phyloP scores from a whole-genome alignment of 2,888 invertebrate genomes.

The Cylloceria caligata region DNA sequence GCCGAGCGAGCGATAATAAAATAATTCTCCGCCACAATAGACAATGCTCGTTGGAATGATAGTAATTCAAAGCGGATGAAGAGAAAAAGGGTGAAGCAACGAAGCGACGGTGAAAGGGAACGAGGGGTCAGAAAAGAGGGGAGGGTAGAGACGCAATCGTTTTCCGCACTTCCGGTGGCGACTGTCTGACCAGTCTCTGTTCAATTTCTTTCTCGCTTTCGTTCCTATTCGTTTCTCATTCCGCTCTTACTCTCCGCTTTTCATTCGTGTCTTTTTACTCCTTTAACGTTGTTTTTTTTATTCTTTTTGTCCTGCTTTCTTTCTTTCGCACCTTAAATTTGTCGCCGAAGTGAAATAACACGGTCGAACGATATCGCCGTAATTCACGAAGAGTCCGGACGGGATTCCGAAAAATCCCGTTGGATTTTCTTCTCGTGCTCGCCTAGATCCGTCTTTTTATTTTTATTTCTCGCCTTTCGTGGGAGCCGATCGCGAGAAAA shows the following conservation, averaged over 20 bases:
- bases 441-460: slow-evolving; percentile 47
- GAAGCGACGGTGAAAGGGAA: slow-evolving; percentile 42
- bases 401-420: slow-evolving; percentile 45
- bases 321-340: slow-evolving; percentile 73
- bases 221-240: slow-evolving; percentile 55
- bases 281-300: slow-evolving; percentile 51
- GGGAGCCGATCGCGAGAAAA: slow-evolving; percentile 42
- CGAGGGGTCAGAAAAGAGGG: slow-evolving; percentile 46
- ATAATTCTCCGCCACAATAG: slow-evolving; percentile 83
- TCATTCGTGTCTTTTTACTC: slow-evolving; percentile 26
- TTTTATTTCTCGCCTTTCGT: slow-evolving; percentile 44
- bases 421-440: slow-evolving; percentile 62
- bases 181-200: slow-evolving; percentile 62
- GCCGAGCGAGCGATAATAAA: slow-evolving; percentile 82
- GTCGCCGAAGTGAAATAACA: slow-evolving; percentile 77
- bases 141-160: slow-evolving; percentile 73
- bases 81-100: slow-evolving; percentile 43
- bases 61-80: slow-evolving; percentile 83
- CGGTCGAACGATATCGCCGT: slow-evolving; percentile 69
- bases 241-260: slow-evolving; percentile 28
- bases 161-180: slow-evolving; percentile 80
- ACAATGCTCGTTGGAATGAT: slow-evolving; percentile 82
- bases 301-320: slow-evolving; percentile 43
- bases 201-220: slow-evolving; percentile 61
- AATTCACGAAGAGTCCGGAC: slow-evolving; percentile 68